Base-by-base conservation (phyloP, 2,113 vertebrate genomes). In the Ailuropoda melanoleuca region DNA sequence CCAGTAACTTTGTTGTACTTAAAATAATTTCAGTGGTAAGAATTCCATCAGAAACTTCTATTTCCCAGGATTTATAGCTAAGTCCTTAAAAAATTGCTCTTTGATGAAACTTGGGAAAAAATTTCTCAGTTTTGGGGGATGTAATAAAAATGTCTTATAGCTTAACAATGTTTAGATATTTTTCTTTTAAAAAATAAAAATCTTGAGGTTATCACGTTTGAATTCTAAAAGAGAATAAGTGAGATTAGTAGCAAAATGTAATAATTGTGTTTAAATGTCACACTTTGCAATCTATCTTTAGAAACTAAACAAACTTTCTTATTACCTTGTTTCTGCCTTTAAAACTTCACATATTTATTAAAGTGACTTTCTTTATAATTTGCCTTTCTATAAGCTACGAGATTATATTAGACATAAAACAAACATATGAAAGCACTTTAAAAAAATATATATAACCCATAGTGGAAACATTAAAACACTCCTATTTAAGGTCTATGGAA, bases 11-110 rank as follows among this genome's bases (percentile, higher is more conserved):
- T 96, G 86, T 89, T 96, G 62, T 96, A 98, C 90, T 97, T 98
- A 98, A 98, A 98, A 98, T 97, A 97, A 68, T 98, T 97, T 87
- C 87, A 98, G 96, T 97, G 88, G 91, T 97, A 98, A 85, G 50
- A 96, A 98, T 98, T 98, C 95, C 90, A 98, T 97, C 96, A 98
- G 86, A 98, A 98, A 98, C 96, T 98, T 95, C 96, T 97, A 98
- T 98, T 98, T 98, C 96, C 94, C 91, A 93, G 94, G 98, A 97
- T 98, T 99, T 98, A 98, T 97, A 98, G 98, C 92, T 97, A 98
- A 98, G 95, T 95, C 95, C 96, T 98, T 98, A 98, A 98, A 98
- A 91, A 90, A 97, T 86, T 94, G 95, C 21, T 39, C 96, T 98
- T 98, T 97, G 94, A 95, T 97, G 95, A 98, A 97, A 98, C 90